Conservation (phyloP, 1,140 invertebrate species). For the Rhyzopertha dominica region DNA sequence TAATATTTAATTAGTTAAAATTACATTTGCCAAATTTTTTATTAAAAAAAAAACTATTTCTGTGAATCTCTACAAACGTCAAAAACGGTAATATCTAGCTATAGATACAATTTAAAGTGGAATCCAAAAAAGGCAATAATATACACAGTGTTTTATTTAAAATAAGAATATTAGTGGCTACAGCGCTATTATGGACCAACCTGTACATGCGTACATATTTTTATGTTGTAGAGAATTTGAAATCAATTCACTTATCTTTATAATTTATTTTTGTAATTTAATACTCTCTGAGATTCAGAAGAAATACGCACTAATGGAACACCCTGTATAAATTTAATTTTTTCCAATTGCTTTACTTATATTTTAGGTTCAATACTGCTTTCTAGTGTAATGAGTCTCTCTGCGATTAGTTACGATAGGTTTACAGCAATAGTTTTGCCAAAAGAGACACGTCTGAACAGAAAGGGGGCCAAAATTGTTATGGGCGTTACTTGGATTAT, state of each 20-base stretch:
- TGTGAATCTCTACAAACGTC: too few species aligned
- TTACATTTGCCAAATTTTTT: too few species aligned
- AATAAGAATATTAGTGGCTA: too few species aligned
- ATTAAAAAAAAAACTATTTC: too few species aligned
- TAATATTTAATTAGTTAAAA: too few species aligned
- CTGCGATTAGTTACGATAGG: conserved; percentile 75
- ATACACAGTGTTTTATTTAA: too few species aligned
- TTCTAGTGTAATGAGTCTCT: conserved; percentile 69
- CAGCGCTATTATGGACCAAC: too few species aligned
- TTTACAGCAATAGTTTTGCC: conserved; percentile 74
- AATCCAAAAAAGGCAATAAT: too few species aligned
- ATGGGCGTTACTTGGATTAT: conserved; percentile 64
- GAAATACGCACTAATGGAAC: too few species aligned
- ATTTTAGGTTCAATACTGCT: conserved; percentile 61
- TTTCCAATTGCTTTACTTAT: neutral
- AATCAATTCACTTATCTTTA: neutral
- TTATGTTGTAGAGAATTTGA: too few species aligned
- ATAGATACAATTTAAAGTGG: too few species aligned
- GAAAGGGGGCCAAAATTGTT: conserved; percentile 53
- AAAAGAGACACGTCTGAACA: conserved; percentile 59
- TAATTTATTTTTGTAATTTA: neutral
- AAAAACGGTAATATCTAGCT: too few species aligned
- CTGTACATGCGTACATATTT: neutral
- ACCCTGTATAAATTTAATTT: neutral
- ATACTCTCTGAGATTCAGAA: neutral